phyloP scores from a whole-genome alignment of 2,888 invertebrate species.

The Hypolimnas misippus region DNA sequence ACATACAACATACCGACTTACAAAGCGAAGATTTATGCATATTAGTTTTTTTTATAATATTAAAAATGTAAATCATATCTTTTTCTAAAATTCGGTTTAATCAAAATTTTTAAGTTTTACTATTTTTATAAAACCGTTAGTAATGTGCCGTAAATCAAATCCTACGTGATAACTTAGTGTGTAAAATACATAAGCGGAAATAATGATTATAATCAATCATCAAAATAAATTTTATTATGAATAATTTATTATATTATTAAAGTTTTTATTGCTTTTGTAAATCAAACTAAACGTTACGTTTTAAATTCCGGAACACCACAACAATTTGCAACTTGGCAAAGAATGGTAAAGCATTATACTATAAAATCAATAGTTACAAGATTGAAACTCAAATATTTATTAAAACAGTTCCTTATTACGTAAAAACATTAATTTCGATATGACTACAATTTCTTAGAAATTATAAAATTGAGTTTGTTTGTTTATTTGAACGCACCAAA shows the following conservation, averaged over 20 bases:
- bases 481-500: too few relatives aligned
- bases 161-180: background rate
- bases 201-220: background rate
- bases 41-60: too few relatives aligned
- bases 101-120: background rate
- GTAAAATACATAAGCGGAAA: background rate
- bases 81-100: background rate
- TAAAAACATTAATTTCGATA: too few relatives aligned
- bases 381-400: too few relatives aligned
- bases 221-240: background rate
- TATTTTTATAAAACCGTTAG: conserved; percentile 4
- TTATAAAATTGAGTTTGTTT: too few relatives aligned
- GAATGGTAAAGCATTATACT: too few relatives aligned
- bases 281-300: background rate
- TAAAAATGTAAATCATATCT: too few relatives aligned
- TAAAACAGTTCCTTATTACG: too few relatives aligned
- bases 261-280: background rate
- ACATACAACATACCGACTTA: conserved; percentile 10
- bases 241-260: conserved; percentile 6
- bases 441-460: too few relatives aligned
- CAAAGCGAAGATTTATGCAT: too few relatives aligned
- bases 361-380: background rate
- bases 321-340: background rate
- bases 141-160: background rate
- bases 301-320: background rate